Evolutionary conservation across 2,888 invertebrate genomes (phyloP).

Genomic region (Lepeophtheirus nordmannii): DNA sequence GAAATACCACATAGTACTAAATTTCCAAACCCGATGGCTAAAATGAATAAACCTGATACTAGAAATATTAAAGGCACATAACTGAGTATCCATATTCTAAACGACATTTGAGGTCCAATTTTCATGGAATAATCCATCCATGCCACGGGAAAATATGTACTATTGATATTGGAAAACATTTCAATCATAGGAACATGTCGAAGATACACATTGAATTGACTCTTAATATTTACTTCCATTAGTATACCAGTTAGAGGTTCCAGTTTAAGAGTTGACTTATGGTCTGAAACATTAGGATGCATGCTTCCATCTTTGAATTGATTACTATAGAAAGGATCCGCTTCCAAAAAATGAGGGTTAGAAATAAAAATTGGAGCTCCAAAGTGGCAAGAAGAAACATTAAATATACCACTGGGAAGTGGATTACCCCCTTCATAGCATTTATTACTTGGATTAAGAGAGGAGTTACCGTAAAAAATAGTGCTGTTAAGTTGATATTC

Average conservation of each 20-base stretch:
- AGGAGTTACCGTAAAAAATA: background rate
- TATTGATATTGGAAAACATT: background rate
- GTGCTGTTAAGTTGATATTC: background rate
- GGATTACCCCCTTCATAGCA: slow-evolving; percentile 8
- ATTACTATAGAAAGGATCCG: slow-evolving; percentile 14
- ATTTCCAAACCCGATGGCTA: background rate
- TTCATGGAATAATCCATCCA: slow-evolving; percentile 6
- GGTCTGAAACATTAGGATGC: background rate
- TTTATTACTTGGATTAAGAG: slow-evolving; percentile 4
- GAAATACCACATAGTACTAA: background rate
- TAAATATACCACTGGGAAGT: slow-evolving; percentile 7
- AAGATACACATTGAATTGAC: slow-evolving; percentile 13
- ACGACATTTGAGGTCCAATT: background rate
- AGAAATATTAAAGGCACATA: background rate
- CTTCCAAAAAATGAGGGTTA: slow-evolving; percentile 14
- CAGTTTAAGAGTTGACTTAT: background rate
- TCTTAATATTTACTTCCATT: slow-evolving; percentile 2
- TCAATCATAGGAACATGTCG: background rate
- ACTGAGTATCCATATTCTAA: slow-evolving; percentile 5
- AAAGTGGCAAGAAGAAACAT: slow-evolving; percentile 15
- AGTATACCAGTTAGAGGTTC: slow-evolving; percentile 15
- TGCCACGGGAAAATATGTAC: slow-evolving; percentile 4
- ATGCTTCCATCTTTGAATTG: background rate
- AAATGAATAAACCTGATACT: background rate
- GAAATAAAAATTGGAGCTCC: slow-evolving; percentile 20